A percentile compares a stretch with the other conserved stretches of the same genome.
Evolutionary conservation across 2,888 invertebrate species (phyloP).

Genomic region (Hirtodrosophila duncani): DNA sequence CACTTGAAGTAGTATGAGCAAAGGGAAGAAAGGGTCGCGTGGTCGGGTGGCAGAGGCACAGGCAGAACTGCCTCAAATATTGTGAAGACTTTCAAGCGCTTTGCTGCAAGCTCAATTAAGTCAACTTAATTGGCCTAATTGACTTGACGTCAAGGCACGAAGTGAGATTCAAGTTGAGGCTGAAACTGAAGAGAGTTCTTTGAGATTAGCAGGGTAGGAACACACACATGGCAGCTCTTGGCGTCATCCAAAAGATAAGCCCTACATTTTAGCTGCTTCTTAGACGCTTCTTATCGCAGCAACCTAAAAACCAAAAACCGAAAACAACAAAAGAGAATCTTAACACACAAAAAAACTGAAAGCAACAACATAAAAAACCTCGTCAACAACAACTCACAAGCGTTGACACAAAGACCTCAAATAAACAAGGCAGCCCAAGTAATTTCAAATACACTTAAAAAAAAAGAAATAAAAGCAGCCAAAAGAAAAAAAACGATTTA

Average conservation of each 20-base stretch:
- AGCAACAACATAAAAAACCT: conserved; percentile 23
- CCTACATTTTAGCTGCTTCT: conserved; percentile 36
- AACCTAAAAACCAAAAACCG: conserved; percentile 36
- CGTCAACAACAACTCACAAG: conserved; percentile 34
- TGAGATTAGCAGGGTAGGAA: conserved; percentile 24
- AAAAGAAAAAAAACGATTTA: conserved; percentile 3
- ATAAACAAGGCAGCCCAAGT: conserved; percentile 47
- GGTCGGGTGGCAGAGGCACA: background rate
- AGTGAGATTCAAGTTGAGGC: conserved; percentile 19
- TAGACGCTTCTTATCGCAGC: conserved; percentile 51
- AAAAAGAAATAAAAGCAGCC: conserved; percentile 7
- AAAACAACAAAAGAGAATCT: conserved; percentile 44
- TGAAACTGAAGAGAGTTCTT: background rate
- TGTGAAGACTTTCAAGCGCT: conserved; percentile 43
- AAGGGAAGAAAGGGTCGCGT: background rate
- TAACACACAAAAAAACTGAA: conserved; percentile 30
- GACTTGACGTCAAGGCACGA: conserved; percentile 48
- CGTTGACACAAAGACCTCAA: conserved; percentile 72
- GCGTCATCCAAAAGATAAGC: conserved; percentile 42
- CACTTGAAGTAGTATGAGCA: conserved; percentile 24
- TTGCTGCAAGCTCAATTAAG: conserved; percentile 66
- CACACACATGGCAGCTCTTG: conserved; percentile 39
- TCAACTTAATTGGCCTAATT: conserved; percentile 67
- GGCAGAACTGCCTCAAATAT: conserved; percentile 28
- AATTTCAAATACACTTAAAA: conserved; percentile 45